A percentile compares a stretch with the other conserved stretches of the same genome.
Conservation (phyloP, 2,113 vertebrate species). For the Glareola pratincola region DNA sequence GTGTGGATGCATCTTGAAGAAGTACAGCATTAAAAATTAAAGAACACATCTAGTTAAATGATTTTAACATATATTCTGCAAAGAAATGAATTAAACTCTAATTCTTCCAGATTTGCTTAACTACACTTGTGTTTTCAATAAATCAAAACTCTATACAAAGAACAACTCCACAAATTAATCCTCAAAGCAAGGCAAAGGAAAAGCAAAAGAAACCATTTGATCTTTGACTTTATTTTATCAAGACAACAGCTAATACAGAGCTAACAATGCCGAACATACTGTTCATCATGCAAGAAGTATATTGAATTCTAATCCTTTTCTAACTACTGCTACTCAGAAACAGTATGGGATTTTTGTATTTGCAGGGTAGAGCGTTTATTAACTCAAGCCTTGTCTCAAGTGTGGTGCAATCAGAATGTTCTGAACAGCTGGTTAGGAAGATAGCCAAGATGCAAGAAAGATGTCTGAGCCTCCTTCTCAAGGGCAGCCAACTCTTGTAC, state of each 20-base stretch:
- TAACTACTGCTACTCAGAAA: conserved; percentile 40
- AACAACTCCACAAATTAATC: background rate
- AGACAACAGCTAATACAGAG: background rate
- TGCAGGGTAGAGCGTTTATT: conserved; percentile 5
- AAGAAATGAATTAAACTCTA: background rate
- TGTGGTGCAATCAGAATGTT: conserved; percentile 81
- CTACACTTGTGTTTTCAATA: background rate
- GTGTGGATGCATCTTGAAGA: background rate
- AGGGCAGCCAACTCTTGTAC: conserved; percentile 92
- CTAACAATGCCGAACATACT: background rate
- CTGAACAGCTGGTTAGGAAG: conserved; percentile 95
- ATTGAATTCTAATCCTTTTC: background rate
- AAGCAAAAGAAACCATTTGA: background rate
- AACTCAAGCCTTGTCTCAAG: conserved; percentile 20
- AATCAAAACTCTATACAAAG: background rate
- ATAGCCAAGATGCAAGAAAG: conserved; percentile 95
- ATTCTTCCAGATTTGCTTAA: background rate
- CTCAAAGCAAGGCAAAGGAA: background rate
- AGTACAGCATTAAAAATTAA: background rate
- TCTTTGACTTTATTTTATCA: conserved; percentile 46
- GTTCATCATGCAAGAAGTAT: conserved; percentile 36
- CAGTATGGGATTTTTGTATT: conserved; percentile 7
- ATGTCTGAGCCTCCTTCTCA: conserved; percentile 96
- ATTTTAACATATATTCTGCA: background rate
- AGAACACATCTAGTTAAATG: background rate